Conservation (phyloP, 1,140 invertebrate genomes). For the Caenorhabditis inopinata region DNA sequence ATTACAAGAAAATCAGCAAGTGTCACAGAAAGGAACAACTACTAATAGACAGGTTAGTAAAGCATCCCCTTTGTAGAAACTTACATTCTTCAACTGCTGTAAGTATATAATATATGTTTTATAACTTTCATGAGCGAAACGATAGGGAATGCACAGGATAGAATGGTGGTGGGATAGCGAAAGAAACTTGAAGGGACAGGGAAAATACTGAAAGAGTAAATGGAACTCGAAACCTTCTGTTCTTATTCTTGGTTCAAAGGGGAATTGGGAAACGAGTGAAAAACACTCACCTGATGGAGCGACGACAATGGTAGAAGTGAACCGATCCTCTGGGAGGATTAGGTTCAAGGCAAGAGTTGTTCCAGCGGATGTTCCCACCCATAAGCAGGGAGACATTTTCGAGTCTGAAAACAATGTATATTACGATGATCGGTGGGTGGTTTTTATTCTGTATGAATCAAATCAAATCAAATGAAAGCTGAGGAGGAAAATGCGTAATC, state of each 20-base stretch:
- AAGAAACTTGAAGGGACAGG: neutral
- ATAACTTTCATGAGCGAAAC: neutral
- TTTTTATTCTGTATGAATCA: too few relatives aligned
- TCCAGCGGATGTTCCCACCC: constrained; percentile 62
- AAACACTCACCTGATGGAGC: constrained; percentile 46
- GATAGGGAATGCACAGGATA: constrained; percentile 24
- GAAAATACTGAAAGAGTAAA: neutral
- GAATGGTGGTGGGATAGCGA: constrained; percentile 1
- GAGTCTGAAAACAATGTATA: constrained; percentile 50
- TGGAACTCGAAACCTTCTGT: too few relatives aligned
- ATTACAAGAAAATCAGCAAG: neutral
- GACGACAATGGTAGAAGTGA: constrained; percentile 53
- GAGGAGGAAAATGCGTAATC: too few relatives aligned
- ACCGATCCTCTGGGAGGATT: constrained; percentile 56
- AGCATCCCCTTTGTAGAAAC: neutral
- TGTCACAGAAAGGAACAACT: neutral
- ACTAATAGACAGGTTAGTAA: neutral
- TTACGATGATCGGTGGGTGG: too few relatives aligned
- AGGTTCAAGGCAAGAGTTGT: constrained; percentile 58
- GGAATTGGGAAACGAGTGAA: neutral
- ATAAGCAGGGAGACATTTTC: constrained; percentile 56
- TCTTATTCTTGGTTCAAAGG: too few relatives aligned
- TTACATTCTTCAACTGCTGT: constrained; percentile 32
- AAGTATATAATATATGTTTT: neutral
- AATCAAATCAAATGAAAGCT: too few relatives aligned